Conservation (phyloP, 1,140 invertebrate genomes). For the Brachionus manjavacas region DNA sequence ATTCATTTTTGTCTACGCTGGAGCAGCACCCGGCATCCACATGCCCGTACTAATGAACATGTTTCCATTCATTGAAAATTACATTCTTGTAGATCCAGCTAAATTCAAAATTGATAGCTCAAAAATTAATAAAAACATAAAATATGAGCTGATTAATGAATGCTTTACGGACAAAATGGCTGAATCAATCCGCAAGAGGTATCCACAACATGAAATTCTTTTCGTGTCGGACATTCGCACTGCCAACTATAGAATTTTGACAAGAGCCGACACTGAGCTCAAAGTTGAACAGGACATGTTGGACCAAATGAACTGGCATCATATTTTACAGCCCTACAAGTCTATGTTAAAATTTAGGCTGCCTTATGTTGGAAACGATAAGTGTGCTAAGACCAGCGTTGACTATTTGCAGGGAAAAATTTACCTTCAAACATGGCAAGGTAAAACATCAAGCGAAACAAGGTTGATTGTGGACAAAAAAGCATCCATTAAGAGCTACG, state of each 20-base stretch:
- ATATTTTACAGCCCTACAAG: neutral
- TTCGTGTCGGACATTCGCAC: neutral
- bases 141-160: neutral
- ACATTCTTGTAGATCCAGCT: neutral
- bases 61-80: neutral
- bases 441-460: neutral
- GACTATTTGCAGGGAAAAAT: neutral
- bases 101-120: neutral
- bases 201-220: neutral
- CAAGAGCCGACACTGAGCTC: neutral
- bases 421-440: neutral
- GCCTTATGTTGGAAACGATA: slow-evolving; percentile 5
- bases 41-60: neutral
- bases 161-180: slow-evolving; percentile 5
- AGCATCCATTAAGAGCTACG: neutral
- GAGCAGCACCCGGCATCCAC: neutral
- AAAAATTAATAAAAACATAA: neutral
- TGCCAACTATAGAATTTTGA: neutral
- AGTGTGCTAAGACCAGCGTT: neutral
- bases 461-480: neutral
- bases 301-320: neutral
- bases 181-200: neutral
- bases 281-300: neutral
- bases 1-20: slow-evolving; percentile 1
- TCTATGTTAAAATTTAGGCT: neutral